Conservation (phyloP, 2,113 vertebrate species). For the Pardalotus punctatus region DNA sequence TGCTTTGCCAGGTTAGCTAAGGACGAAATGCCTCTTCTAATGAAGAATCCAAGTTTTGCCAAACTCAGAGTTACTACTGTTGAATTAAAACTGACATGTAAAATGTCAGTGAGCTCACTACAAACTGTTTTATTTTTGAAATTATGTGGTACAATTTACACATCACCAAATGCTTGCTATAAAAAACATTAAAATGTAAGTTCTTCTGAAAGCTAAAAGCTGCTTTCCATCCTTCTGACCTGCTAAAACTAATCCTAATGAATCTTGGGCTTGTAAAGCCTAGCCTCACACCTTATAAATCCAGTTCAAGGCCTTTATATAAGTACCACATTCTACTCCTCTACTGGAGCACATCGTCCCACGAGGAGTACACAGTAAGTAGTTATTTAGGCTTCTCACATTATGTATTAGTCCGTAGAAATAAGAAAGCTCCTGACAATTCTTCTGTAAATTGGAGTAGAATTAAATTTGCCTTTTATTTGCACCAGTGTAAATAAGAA, state of each 20-base stretch:
- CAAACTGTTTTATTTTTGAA: background rate
- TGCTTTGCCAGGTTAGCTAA: background rate
- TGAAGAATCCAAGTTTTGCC: background rate
- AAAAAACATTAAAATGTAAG: background rate
- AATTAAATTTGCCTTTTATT: background rate
- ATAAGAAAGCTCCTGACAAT: background rate
- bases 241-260: background rate
- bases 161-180: background rate
- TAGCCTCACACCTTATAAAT: background rate
- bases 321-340: background rate
- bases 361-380: background rate
- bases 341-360: background rate
- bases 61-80: background rate
- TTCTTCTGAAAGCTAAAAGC: background rate
- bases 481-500: background rate
- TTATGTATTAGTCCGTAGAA: background rate
- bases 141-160: background rate
- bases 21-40: background rate
- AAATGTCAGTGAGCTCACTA: background rate
- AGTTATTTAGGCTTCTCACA: background rate
- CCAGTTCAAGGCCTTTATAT: background rate
- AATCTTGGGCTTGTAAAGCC: background rate
- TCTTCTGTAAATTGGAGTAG: background rate
- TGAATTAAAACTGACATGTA: background rate
- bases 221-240: background rate